Evolutionary conservation across 2,888 invertebrate species (phyloP), one percentile per base, ranked within the genome.

Genomic region (Lepidochitona cinerea): DNA sequence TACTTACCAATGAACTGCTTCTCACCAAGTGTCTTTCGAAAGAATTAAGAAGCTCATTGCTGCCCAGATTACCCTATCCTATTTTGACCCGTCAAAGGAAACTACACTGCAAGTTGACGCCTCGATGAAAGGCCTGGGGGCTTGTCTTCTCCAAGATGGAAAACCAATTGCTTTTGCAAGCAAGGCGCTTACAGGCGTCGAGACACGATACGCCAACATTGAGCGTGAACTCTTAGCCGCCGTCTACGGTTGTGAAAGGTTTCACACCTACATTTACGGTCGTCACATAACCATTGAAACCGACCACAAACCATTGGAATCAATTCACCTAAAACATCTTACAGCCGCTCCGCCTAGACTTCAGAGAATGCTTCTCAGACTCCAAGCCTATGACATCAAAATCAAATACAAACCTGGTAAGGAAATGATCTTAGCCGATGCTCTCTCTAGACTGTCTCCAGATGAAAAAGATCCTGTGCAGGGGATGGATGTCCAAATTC

Each of bases 181-280:
- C 26, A 72, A 78, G 68, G 37, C 53, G 14, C 59, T 79, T 33
- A 59, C 73, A 9, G 73, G 75, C 52, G 52, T 53, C 12, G 75
- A 54, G 37, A n/a, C 49, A 18, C 49, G 73, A 14, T 74, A 74
- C 66, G 77, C 74, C 7, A 69, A 74, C 36, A 81, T 76, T 1
- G 75, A 80, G 64, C 68, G 75, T 32, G 76, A 81, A 65, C 69
- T 73, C 9, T 49, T 81, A n/a, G 79, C 75, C 35, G 68, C 72
- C 14, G 79, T 80, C 0, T 78, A 76, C 37, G 79, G 72, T 1
- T 68, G 69, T 26, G 53, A 73, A 64, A 37, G 68, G 29, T 78
- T 76, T 35, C 75, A 75, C 37, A 77, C 72, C 2, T 76, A 71
- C 64, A 9, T 75, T 26, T 79, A n/a, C 69, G 75, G 75, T 26